These are phyloP conservation scores for Coecobrya sp. DNA, from an alignment of 2,888 invertebrate genomes.

Conservation along the genomic window DNA sequence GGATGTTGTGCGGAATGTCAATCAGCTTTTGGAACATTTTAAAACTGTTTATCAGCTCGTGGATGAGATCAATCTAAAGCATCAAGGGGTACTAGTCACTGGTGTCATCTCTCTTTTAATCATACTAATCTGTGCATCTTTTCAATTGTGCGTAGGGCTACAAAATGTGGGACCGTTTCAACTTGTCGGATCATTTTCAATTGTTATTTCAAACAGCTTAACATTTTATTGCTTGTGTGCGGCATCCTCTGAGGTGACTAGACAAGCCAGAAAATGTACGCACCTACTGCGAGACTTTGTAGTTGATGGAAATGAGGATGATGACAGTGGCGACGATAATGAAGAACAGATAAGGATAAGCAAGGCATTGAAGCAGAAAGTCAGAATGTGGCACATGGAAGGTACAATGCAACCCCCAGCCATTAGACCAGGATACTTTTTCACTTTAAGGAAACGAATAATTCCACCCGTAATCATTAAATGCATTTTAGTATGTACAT, in stretches of 20 bases:
- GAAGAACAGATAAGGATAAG: slow-evolving; percentile 9
- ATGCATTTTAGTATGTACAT: not conserved
- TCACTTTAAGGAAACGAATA: slow-evolving; percentile 23
- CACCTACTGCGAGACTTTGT: not conserved
- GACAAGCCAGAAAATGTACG: not conserved
- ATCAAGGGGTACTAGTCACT: slow-evolving; percentile 34
- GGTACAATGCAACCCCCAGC: slow-evolving; percentile 65
- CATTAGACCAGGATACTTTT: slow-evolving; percentile 65
- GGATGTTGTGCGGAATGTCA: not conserved
- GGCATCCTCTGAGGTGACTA: slow-evolving; percentile 4
- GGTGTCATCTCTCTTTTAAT: slow-evolving; percentile 20
- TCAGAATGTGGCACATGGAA: slow-evolving; percentile 67
- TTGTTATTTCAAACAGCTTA: slow-evolving; percentile 22
- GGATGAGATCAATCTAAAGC: slow-evolving; percentile 44
- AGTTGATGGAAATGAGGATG: not conserved
- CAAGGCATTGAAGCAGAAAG: slow-evolving; percentile 45
- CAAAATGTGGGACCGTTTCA: not conserved
- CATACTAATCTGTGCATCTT: not conserved
- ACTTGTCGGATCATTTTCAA: not conserved
- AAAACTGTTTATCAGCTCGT: slow-evolving; percentile 11
- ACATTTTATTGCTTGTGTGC: slow-evolving; percentile 56
- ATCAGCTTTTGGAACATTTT: slow-evolving; percentile 30
- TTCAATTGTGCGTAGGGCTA: slow-evolving; percentile 35
- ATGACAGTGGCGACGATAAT: too few species aligned
- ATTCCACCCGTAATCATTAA: slow-evolving; percentile 50